Percentiles rank a stretch among this genome's conserved stretches.
phyloP scores from a whole-genome alignment of 2,888 invertebrate species.

The Ophion ellenae region DNA sequence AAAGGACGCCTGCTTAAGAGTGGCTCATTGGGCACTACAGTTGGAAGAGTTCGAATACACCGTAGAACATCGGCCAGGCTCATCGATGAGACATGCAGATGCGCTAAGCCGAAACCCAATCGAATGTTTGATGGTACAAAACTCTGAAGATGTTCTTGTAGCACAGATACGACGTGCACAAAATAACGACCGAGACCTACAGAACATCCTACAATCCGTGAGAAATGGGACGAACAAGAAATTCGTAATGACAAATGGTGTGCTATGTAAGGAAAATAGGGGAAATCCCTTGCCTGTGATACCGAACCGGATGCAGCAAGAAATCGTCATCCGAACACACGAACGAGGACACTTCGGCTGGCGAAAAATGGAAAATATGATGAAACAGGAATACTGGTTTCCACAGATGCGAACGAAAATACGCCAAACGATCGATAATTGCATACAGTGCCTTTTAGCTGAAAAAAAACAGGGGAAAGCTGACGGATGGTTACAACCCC shows the following conservation, averaged over 20 bases:
- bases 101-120: constrained; percentile 16
- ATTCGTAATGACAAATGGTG: background rate
- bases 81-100: too few species aligned
- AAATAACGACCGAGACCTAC: background rate
- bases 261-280: background rate
- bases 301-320: constrained; percentile 5
- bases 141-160: background rate
- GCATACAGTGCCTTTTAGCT: background rate
- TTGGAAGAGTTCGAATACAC: too few species aligned
- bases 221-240: too few species aligned
- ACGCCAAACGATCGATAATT: background rate
- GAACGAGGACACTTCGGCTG: too few species aligned
- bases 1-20: too few species aligned
- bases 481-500: background rate
- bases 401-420: constrained; percentile 2
- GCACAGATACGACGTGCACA: background rate
- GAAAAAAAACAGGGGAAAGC: constrained; percentile 2
- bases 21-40: too few species aligned
- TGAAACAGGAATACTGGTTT: constrained; percentile 6
- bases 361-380: constrained; percentile 7
- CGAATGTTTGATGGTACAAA: background rate
- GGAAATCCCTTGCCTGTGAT: background rate
- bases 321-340: too few species aligned
- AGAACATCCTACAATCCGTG: too few species aligned
- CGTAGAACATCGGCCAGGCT: too few species aligned